These are phyloP conservation scores for Edolisoma coerulescens DNA, from an alignment of 2,113 vertebrate species.

Conservation along the genomic window DNA sequence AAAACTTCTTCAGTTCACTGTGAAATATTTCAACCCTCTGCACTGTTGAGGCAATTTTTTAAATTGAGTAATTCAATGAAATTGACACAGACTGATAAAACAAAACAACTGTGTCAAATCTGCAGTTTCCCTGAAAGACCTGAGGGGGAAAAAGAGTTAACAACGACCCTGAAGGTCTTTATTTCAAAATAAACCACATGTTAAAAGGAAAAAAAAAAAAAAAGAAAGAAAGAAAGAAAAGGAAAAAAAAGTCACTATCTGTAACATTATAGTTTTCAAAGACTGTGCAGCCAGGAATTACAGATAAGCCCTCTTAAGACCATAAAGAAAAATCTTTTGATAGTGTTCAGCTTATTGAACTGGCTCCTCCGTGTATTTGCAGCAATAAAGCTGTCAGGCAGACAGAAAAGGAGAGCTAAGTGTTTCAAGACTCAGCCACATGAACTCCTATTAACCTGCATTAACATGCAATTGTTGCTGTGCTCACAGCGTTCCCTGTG, in stretches of 20 bases:
- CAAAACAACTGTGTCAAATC: background rate
- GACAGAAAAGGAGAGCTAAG: conserved; percentile 6
- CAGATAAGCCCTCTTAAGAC: conserved; percentile 44
- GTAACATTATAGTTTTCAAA: conserved; percentile 29
- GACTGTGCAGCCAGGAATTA: conserved; percentile 32
- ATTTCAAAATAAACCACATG: conserved; percentile 20
- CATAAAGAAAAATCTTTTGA: conserved; percentile 27
- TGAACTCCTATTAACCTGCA: conserved; percentile 44
- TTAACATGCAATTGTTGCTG: conserved; percentile 5
- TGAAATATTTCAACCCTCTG: background rate
- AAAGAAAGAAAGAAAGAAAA: background rate
- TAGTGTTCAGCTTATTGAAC: background rate
- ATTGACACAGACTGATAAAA: background rate
- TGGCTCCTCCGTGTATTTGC: background rate
- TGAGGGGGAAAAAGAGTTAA: background rate
- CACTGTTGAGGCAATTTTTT: background rate
- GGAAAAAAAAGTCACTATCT: background rate
- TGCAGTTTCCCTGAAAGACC: background rate
- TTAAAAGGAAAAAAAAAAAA: background rate
- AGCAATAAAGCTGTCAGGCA: conserved; percentile 52
- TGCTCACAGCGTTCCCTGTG: background rate
- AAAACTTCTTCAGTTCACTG: background rate
- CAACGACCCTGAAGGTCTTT: background rate
- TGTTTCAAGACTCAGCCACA: background rate
- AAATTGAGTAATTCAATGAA: background rate